Conservation (phyloP, 2,888 invertebrate genomes). For the Epinotia nisella region DNA sequence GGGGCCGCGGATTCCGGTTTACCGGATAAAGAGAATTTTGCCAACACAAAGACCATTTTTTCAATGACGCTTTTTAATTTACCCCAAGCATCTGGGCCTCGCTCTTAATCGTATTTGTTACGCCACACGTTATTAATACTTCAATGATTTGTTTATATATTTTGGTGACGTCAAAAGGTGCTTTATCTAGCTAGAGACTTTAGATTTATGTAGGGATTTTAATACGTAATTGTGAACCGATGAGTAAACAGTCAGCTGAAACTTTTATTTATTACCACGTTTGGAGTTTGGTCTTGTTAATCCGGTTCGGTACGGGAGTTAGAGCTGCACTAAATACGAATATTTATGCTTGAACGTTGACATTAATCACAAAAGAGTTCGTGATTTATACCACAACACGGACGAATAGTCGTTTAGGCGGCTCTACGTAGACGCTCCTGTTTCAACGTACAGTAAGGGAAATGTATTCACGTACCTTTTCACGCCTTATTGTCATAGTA, state of each 20-base stretch:
- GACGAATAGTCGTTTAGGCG: conserved; percentile 54
- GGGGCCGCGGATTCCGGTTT: conserved; percentile 82
- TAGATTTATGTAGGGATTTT: conserved; percentile 78
- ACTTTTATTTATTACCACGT: conserved; percentile 71
- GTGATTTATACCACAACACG: conserved; percentile 75
- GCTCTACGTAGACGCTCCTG: conserved; percentile 51
- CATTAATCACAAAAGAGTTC: conserved; percentile 80
- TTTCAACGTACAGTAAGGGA: too few relatives aligned
- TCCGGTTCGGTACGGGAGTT: conserved; percentile 64
- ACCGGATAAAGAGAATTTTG: conserved; percentile 78
- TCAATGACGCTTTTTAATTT: conserved; percentile 73
- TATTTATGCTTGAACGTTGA: conserved; percentile 78
- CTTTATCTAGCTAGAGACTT: conserved; percentile 56
- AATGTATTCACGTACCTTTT: too few relatives aligned
- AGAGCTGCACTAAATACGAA: conserved; percentile 79
- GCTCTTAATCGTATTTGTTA: conserved; percentile 81
- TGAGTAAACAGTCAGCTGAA: conserved; percentile 78
- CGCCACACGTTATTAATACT: conserved; percentile 78
- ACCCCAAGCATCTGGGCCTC: conserved; percentile 74
- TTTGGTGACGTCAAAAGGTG: conserved; percentile 62
- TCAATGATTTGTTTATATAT: conserved; percentile 79
- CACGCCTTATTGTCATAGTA: too few relatives aligned
- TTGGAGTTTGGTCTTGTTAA: conserved; percentile 66
- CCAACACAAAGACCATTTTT: conserved; percentile 72
- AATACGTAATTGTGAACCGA: conserved; percentile 74